phyloP scores from a whole-genome alignment of 2,113 vertebrate species.

The Neofelis nebulosa region DNA sequence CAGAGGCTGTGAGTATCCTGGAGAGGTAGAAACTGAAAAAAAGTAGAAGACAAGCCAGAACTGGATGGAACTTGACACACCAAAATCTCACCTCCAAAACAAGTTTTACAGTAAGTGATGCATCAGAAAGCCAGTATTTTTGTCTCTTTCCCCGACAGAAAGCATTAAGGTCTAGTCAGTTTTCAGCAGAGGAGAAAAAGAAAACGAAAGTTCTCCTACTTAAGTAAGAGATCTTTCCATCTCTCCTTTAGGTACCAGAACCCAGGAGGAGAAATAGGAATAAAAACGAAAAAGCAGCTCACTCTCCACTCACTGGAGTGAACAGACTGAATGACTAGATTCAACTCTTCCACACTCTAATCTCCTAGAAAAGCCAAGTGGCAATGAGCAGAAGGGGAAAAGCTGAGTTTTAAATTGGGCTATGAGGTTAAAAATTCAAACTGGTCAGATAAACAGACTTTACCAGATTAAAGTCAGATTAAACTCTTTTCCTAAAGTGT shows the following conservation, averaged over 20 bases:
- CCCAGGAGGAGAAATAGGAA: background rate
- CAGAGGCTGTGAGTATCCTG: background rate
- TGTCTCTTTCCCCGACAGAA: background rate
- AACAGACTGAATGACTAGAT: background rate
- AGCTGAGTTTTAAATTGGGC: background rate
- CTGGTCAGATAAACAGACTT: background rate
- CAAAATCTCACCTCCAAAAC: background rate
- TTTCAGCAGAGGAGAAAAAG: background rate
- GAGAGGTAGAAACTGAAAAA: background rate
- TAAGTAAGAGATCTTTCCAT: background rate
- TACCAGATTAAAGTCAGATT: background rate
- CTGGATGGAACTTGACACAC: background rate
- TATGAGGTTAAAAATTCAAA: conserved; percentile 36
- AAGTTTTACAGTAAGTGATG: background rate
- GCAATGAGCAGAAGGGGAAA: background rate
- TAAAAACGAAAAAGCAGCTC: background rate
- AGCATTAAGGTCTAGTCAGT: background rate
- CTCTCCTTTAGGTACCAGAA: background rate
- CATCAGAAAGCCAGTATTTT: background rate
- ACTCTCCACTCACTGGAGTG: background rate
- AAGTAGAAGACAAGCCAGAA: background rate
- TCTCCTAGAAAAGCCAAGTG: background rate
- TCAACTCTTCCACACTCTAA: background rate
- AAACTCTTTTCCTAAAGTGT: background rate
- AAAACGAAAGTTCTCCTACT: background rate